Evolutionary conservation across 2,888 invertebrate species (phyloP).

Genomic region (Drosophila anceps): DNA sequence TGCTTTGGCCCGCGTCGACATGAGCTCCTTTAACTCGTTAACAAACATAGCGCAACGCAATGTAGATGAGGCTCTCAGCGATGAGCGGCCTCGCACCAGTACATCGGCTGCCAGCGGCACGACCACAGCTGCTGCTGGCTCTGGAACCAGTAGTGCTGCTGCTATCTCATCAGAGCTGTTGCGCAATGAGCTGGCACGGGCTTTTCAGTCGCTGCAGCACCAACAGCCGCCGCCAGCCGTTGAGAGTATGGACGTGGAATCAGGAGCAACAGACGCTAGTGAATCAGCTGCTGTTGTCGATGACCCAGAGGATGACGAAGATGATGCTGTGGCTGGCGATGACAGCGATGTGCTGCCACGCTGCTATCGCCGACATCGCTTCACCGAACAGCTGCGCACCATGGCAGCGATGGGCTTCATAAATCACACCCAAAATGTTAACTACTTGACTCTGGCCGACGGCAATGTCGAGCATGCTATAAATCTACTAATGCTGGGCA

Average conservation of each 20-base stretch:
- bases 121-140: background rate
- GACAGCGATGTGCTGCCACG: slow-evolving; percentile 77
- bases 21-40: slow-evolving; percentile 83
- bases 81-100: slow-evolving; percentile 55
- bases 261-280: slow-evolving; percentile 12
- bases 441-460: slow-evolving; percentile 90
- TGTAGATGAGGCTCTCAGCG: slow-evolving; percentile 67
- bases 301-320: slow-evolving; percentile 53
- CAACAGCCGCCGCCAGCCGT: slow-evolving; percentile 20
- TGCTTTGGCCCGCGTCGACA: slow-evolving; percentile 82
- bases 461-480: slow-evolving; percentile 97
- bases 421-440: slow-evolving; percentile 93
- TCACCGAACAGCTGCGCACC: slow-evolving; percentile 88
- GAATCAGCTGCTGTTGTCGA: slow-evolving; percentile 47
- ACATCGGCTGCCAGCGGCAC: slow-evolving; percentile 7
- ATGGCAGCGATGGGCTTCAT: slow-evolving; percentile 96
- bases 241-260: slow-evolving; percentile 63
- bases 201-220: slow-evolving; percentile 60
- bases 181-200: slow-evolving; percentile 87
- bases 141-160: slow-evolving; percentile 4
- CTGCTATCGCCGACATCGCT: slow-evolving; percentile 82
- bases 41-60: slow-evolving; percentile 85
- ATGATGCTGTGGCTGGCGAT: slow-evolving; percentile 59
- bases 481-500: slow-evolving; percentile 91
- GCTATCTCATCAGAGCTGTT: slow-evolving; percentile 92